Evolutionary conservation across 2,888 invertebrate species (phyloP).

Genomic region (Polyommatus icarus): DNA sequence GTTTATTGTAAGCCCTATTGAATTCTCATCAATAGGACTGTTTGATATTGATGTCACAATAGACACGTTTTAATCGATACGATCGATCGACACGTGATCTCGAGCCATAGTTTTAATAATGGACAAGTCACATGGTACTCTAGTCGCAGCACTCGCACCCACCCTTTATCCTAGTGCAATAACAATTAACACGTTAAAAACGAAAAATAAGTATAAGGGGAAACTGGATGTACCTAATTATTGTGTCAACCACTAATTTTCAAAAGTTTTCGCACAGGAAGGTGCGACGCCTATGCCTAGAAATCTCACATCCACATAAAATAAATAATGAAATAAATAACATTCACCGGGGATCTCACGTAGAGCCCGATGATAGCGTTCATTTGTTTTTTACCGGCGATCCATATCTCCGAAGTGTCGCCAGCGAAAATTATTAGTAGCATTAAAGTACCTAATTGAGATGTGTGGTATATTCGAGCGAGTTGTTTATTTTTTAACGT

Average conservation of each 20-base stretch:
- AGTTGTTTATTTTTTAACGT: constrained; percentile 53
- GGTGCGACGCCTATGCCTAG: background rate
- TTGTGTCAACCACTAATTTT: too few relatives aligned
- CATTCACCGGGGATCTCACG: background rate
- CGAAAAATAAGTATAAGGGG: background rate
- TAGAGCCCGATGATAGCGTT: constrained; percentile 16
- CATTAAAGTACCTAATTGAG: constrained; percentile 67
- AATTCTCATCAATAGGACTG: background rate
- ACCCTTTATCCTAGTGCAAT: background rate
- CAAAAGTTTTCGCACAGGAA: too few relatives aligned
- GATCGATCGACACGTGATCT: too few relatives aligned
- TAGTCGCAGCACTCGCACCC: background rate
- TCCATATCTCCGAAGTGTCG: constrained; percentile 43
- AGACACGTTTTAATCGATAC: too few relatives aligned
- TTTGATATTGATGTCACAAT: background rate
- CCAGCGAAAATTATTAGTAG: constrained; percentile 51
- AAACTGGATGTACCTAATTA: too few relatives aligned
- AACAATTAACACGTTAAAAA: background rate
- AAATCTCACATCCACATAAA: background rate
- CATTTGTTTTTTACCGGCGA: constrained; percentile 36
- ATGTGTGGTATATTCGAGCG: constrained; percentile 58
- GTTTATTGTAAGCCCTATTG: background rate
- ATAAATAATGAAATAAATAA: constrained; percentile 9
- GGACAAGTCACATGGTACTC: background rate
- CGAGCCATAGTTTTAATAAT: background rate